Base-by-base conservation (phyloP, 2,888 invertebrate species). In the Diloba caeruleocephala region DNA sequence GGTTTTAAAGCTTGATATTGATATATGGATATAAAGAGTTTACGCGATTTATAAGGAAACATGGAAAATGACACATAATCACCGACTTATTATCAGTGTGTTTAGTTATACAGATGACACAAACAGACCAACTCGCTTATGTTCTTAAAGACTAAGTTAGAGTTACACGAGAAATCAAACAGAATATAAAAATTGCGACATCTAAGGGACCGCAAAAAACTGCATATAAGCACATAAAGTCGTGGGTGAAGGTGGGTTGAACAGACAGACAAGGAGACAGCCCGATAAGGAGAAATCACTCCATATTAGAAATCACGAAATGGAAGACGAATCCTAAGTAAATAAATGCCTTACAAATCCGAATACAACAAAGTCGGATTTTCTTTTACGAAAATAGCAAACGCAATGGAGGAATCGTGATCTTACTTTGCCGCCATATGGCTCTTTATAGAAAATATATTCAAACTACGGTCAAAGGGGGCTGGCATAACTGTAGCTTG, bases 391-490 rank as follows among this genome's bases (percentile, higher is more conserved):
- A 59, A 66, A 68, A 66, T 63, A 67, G 50, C 48, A 10, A 51
- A 48, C 12, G 15, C 46, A 52, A 67, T 63, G 46, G 60, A 54
- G 15, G 42, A 72, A 61, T 75, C 74, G 74, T 75, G 76, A 76
- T 55, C 59, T 56, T 43, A 39, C 31, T 42, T 43, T 43, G 48
- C 57, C 44, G 45, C 43, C 32, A 37, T 48, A 17, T 17, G 46
- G 54, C 59, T 63, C 53, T 56, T 64, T 56, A 62, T 41, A 55
- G 58, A 61, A 66, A 60, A 63, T 68, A 73, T 75, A 81, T 81
- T 81, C 73, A 78, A 63, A 67, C 67, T 57, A 60, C 74, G 79
- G 82, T 85, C 84, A 82, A 75, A 84, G 80, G 81, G 64, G 55
- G 59, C 39, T 45, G 62, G 81, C 74, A 74, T 85, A 87, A 83